A percentile compares a stretch with the other conserved stretches of the same genome.
phyloP scores from a whole-genome alignment of 1,140 invertebrate genomes.

The Dreissena polymorpha region DNA sequence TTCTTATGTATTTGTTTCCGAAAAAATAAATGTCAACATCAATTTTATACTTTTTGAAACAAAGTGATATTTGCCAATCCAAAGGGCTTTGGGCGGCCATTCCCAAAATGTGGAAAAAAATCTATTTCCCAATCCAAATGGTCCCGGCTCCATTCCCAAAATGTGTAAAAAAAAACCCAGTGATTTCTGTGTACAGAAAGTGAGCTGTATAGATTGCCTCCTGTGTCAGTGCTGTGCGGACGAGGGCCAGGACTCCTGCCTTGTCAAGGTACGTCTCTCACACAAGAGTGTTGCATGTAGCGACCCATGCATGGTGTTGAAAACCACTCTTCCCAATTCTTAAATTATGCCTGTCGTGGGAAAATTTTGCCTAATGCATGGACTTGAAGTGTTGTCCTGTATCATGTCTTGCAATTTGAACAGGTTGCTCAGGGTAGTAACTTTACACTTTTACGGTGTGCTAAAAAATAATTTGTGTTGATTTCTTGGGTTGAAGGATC shows the following conservation, averaged over 20 bases:
- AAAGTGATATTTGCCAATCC: too few species aligned
- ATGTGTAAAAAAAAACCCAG: too few species aligned
- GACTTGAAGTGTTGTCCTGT: background rate
- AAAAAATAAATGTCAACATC: too few species aligned
- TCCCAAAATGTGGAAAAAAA: too few species aligned
- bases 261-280: conserved; percentile 32
- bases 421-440: background rate
- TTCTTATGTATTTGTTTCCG: too few species aligned
- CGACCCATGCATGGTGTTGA: background rate
- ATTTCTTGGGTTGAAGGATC: too few species aligned
- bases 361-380: background rate
- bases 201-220: conserved; percentile 41
- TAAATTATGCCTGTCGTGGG: background rate
- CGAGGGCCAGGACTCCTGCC: conserved; percentile 36
- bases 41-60: too few species aligned
- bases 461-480: too few species aligned
- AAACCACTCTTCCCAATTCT: background rate
- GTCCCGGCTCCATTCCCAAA: too few species aligned
- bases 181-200: conserved; percentile 21
- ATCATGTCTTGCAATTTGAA: background rate
- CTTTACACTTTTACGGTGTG: too few species aligned
- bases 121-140: too few species aligned
- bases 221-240: conserved; percentile 45
- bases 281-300: background rate
- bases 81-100: too few species aligned